Percentiles rank a stretch among this genome's conserved stretches.
phyloP scores from a whole-genome alignment of 2,113 vertebrate species.

The Sterrhoptilus dennistouni region DNA sequence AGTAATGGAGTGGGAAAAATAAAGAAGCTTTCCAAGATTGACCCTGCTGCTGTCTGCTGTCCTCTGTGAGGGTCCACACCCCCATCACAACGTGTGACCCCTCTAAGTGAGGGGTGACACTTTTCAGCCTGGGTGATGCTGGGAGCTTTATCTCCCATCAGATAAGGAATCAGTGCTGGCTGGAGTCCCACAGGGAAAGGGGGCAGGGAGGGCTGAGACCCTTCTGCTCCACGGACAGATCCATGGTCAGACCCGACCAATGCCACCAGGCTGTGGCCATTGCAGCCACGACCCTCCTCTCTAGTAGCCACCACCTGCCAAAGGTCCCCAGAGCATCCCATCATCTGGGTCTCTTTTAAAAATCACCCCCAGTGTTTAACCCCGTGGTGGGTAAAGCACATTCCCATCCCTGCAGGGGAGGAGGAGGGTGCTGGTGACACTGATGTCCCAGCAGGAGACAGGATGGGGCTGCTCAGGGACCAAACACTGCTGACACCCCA shows the following conservation, averaged over 20 bases:
- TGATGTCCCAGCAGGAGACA: neutral
- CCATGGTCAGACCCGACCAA: accelerated
- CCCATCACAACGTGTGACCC: too few relatives aligned
- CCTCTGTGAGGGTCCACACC: too few relatives aligned
- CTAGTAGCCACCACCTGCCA: neutral
- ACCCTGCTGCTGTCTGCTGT: too few relatives aligned
- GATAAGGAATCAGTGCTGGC: neutral
- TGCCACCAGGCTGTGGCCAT: neutral
- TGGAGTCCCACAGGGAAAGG: neutral
- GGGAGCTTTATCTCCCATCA: neutral
- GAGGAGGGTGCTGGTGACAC: neutral
- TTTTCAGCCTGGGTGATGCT: neutral
- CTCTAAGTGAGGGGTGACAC: too few relatives aligned
- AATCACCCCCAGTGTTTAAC: neutral
- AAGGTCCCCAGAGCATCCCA: neutral
- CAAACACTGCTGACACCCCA: neutral
- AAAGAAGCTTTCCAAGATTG: too few relatives aligned
- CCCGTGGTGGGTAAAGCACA: accelerated
- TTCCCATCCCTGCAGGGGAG: neutral
- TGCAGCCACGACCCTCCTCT: neutral
- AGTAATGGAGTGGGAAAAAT: too few relatives aligned
- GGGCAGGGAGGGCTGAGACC: neutral
- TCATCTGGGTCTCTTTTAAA: neutral
- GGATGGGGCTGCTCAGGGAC: neutral
- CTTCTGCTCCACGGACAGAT: neutral